Base-by-base conservation (phyloP, 2,797 vertebrate genomes). In the Pelodytes ibericus region DNA sequence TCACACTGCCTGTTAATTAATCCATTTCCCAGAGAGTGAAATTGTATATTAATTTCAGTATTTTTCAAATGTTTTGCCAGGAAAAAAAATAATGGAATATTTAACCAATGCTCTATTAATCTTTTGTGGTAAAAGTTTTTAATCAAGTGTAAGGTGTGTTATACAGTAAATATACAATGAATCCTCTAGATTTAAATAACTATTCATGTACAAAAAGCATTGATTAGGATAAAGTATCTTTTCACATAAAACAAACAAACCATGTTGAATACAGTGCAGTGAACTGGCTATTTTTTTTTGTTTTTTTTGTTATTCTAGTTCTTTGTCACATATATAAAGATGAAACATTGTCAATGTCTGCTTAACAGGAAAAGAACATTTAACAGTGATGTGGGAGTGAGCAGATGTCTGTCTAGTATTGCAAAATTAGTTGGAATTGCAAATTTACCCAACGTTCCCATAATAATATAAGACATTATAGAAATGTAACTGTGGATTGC, bases 281-380 rank as follows among this genome's bases (percentile, higher is more conserved):
- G 47, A 47, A 59, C 39, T 73, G 44, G 47, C 47, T 27, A 20
- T 59, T 59, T 65, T 74, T 29, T 71, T 30, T 36, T 20, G 51
- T 36, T 36, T 6, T 6, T n/a, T n/a, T n/a, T 13, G 1, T 39
- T 39, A 13, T 44, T 29, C 26, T 44, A 18, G 41, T 59, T 65
- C 58, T 24, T 63, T 41, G 41, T 44, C 36, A 64, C 47, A 73
- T 73, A 51, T 47, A 49, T 53, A 36, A 31, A 61, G 29, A 69
- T 33, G 64, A 47, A 67, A 59, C 73, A 68, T 27, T 69, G 47
- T 51, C 69, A 49, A 41, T 62, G 53, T 77, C 75, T 72, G 75
- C 29, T 29, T 60, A 71, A 77, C 68, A 65, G 75, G 61, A 72
- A 72, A 66, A 77, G 69, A 47, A 66, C 75, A 72, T 77, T 72